phyloP scores from a whole-genome alignment of 1,140 invertebrate species.

The Drosophila simulans region DNA sequence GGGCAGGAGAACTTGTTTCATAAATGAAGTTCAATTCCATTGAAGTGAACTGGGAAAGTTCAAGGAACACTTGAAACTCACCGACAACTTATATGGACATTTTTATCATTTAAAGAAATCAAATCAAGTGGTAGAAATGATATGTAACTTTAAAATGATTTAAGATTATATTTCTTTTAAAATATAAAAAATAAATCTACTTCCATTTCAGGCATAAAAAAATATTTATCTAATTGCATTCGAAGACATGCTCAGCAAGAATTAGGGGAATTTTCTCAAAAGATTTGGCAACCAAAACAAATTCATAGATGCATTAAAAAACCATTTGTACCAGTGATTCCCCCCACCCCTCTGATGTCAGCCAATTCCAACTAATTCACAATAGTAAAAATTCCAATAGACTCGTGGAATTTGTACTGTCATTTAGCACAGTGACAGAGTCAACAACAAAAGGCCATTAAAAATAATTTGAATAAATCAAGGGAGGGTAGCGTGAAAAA shows the following conservation, averaged over 20 bases:
- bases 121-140: too few relatives aligned
- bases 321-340: neutral
- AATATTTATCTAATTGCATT: neutral
- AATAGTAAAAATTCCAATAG: constrained; percentile 45
- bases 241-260: too few relatives aligned
- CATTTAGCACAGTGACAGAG: constrained; percentile 69
- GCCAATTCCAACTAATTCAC: constrained; percentile 39
- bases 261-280: neutral
- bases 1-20: constrained; percentile 49
- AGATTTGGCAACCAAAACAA: neutral
- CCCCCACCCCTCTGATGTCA: constrained; percentile 19
- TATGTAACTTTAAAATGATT: too few relatives aligned
- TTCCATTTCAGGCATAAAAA: neutral
- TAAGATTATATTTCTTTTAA: too few relatives aligned
- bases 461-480: constrained; percentile 77
- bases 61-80: constrained; percentile 20
- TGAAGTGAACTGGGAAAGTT: constrained; percentile 36
- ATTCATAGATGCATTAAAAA: constrained; percentile 8
- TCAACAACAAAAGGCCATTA: constrained; percentile 79
- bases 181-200: neutral
- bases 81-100: neutral
- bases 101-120: neutral
- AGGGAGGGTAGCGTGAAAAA: constrained; percentile 14
- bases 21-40: constrained; percentile 34
- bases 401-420: constrained; percentile 50